Percentiles rank a stretch among this genome's conserved stretches.
These are phyloP conservation scores for Danio jaintianensis DNA, from an alignment of 2,797 vertebrate genomes.

Conservation along the genomic window DNA sequence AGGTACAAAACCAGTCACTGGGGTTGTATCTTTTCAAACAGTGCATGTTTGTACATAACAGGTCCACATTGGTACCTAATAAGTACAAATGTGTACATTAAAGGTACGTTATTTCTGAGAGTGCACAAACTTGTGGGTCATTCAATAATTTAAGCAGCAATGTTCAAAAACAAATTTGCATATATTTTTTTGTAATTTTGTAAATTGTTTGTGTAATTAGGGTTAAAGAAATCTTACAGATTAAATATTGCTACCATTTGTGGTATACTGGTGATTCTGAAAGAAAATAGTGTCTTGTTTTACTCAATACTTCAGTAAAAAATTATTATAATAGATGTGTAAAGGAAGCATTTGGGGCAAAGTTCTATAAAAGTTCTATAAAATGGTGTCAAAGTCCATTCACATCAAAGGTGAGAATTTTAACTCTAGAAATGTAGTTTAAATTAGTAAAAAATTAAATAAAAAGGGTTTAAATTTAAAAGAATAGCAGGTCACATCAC, in stretches of 20 bases:
- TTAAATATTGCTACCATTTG: background rate
- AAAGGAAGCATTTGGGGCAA: background rate
- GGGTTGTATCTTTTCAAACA: background rate
- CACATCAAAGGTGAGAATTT: too few relatives aligned
- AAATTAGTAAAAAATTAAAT: too few relatives aligned
- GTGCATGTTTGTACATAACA: too few relatives aligned
- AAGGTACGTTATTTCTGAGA: too few relatives aligned
- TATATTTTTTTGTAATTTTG: conserved; percentile 8
- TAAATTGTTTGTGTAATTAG: conserved; percentile 11
- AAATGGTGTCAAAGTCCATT: too few relatives aligned
- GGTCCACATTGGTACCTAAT: too few relatives aligned
- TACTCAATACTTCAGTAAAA: background rate
- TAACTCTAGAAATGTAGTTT: too few relatives aligned
- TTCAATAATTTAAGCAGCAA: conserved; percentile 21
- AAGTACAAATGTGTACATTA: too few relatives aligned
- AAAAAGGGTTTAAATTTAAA: too few relatives aligned
- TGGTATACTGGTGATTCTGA: background rate
- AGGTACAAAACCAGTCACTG: too few relatives aligned
- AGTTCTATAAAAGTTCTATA: too few relatives aligned
- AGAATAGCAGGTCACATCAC: too few relatives aligned
- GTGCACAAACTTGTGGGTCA: background rate
- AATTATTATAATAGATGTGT: background rate
- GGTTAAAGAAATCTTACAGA: conserved; percentile 17
- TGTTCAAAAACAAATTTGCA: background rate
- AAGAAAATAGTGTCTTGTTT: background rate